These are phyloP conservation scores for Brienomyrus longianalis DNA, from an alignment of 2,113 vertebrate genomes.

Conservation along the genomic window DNA sequence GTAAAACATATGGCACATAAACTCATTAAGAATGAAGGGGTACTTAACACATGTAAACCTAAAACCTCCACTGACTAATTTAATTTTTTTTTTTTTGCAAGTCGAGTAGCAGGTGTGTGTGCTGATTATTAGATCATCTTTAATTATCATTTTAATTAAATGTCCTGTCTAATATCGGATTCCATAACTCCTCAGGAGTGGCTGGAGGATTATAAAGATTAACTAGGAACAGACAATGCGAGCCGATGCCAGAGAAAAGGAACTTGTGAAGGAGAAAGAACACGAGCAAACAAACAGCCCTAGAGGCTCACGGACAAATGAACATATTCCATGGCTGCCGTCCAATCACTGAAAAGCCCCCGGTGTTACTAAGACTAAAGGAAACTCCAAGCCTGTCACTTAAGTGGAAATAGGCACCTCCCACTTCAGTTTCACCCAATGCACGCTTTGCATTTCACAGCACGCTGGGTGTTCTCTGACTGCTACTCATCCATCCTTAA, in stretches of 20 bases:
- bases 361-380: slow-evolving; percentile 15
- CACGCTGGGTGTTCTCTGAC: neutral
- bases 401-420: neutral
- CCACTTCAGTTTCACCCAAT: slow-evolving; percentile 3
- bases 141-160: slow-evolving; percentile 91
- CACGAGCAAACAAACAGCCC: slow-evolving; percentile 36
- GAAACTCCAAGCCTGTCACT: slow-evolving; percentile 12
- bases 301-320: slow-evolving; percentile 32
- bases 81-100: slow-evolving; percentile 58
- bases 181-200: slow-evolving; percentile 39
- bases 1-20: slow-evolving; percentile 35
- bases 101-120: slow-evolving; percentile 79
- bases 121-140: slow-evolving; percentile 84
- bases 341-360: slow-evolving; percentile 27
- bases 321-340: slow-evolving; percentile 26
- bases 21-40: slow-evolving; percentile 35
- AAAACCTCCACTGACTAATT: slow-evolving; percentile 67
- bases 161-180: slow-evolving; percentile 64
- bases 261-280: slow-evolving; percentile 21
- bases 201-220: slow-evolving; percentile 38
- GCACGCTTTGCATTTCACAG: neutral
- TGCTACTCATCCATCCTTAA: neutral
- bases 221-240: slow-evolving; percentile 31
- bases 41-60: slow-evolving; percentile 63
- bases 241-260: slow-evolving; percentile 22